Evolutionary conservation across 2,888 invertebrate genomes (phyloP).

Genomic region (Orthosia gothica): DNA sequence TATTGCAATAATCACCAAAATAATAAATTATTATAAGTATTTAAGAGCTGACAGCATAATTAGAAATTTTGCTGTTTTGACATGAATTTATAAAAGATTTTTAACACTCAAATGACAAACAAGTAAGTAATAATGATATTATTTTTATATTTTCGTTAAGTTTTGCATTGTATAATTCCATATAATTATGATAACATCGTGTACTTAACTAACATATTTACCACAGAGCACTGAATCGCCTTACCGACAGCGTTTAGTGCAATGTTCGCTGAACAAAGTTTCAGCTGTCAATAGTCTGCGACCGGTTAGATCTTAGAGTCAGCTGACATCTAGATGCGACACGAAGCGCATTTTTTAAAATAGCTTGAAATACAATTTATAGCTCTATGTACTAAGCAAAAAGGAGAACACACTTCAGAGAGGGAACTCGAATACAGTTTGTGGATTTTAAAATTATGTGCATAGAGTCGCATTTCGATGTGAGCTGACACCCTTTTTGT

Average conservation of each 20-base stretch:
- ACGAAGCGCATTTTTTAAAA: no score
- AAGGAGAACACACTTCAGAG: no score
- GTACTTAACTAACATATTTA: slow-evolving; percentile 64
- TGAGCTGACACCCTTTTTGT: no score
- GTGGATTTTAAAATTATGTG: no score
- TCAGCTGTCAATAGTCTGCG: not conserved
- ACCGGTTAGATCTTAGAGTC: not conserved
- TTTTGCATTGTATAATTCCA: slow-evolving; percentile 46
- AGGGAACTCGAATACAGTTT: no score
- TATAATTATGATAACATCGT: slow-evolving; percentile 26
- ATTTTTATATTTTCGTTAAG: slow-evolving; percentile 40
- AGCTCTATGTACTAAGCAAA: no score
- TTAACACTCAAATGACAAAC: slow-evolving; percentile 21
- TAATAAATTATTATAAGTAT: slow-evolving; percentile 31
- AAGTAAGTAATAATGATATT: slow-evolving; percentile 40
- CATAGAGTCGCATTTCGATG: no score
- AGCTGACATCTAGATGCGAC: no score
- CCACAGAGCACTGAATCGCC: not conserved
- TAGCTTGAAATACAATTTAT: no score
- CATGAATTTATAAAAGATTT: slow-evolving; percentile 16
- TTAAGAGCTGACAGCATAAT: slow-evolving; percentile 21
- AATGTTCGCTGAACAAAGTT: not conserved
- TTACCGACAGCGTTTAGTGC: not conserved
- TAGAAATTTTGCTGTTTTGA: slow-evolving; percentile 18
- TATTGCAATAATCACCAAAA: slow-evolving; percentile 45